A percentile compares a stretch with the other conserved stretches of the same genome.
These are phyloP conservation scores for Sialia sialis DNA, from an alignment of 2,113 vertebrate species.

Conservation along the genomic window DNA sequence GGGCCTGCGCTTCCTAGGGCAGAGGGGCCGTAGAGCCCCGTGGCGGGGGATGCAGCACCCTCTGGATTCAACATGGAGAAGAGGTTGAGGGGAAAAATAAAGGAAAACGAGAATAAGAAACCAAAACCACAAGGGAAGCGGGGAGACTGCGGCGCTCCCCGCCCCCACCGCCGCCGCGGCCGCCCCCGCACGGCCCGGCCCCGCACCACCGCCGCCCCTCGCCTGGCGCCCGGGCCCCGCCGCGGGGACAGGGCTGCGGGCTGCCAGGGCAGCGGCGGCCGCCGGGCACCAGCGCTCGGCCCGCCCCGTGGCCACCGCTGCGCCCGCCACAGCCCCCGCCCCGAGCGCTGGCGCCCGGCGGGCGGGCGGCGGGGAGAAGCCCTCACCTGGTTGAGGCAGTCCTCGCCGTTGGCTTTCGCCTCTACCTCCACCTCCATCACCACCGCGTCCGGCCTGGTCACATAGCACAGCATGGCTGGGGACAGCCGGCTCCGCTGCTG, in stretches of 20 bases:
- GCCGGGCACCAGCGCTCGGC: too few relatives aligned
- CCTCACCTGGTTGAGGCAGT: neutral
- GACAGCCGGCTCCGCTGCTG: neutral
- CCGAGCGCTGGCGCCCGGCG: too few relatives aligned
- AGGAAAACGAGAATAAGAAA: neutral
- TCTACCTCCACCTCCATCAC: neutral
- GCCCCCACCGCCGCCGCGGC: neutral
- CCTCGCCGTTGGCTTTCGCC: neutral
- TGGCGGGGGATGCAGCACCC: neutral
- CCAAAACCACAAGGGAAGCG: neutral
- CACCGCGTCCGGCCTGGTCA: neutral
- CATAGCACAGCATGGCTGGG: neutral
- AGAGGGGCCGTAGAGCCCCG: neutral
- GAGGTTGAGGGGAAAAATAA: rapidly evolving
- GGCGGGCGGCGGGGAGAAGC: neutral
- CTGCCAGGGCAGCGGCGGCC: too few relatives aligned
- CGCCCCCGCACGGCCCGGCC: neutral
- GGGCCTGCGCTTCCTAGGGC: neutral
- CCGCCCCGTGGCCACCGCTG: too few relatives aligned
- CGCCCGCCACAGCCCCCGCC: too few relatives aligned
- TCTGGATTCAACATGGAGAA: neutral
- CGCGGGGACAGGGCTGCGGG: too few relatives aligned
- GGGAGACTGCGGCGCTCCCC: neutral
- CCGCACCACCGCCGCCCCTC: neutral
- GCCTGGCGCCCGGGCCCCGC: too few relatives aligned